These are phyloP conservation scores for Mesopsocus fuscifrons DNA, from an alignment of 2,888 invertebrate species.

Conservation along the genomic window DNA sequence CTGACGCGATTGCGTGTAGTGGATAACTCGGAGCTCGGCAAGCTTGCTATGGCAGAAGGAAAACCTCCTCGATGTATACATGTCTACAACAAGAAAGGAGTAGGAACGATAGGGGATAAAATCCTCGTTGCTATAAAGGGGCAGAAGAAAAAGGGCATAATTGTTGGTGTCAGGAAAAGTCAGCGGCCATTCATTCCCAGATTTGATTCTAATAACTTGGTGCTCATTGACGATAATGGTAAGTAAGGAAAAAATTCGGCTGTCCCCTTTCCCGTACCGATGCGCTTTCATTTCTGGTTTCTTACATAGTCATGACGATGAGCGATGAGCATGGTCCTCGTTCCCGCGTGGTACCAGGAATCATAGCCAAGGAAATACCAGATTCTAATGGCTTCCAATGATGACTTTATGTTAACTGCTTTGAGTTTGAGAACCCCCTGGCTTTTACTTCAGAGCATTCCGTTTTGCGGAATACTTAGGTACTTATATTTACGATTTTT, in stretches of 20 bases:
- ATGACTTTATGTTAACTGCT: no score
- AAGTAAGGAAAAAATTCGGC: not conserved
- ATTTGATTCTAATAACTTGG: slow-evolving; percentile 90
- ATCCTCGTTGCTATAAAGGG: slow-evolving; percentile 88
- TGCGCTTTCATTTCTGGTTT: no score
- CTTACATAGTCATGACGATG: no score
- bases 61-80: slow-evolving; percentile 87
- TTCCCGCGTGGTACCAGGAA: no score
- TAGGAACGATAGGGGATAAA: slow-evolving; percentile 58
- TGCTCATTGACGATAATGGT: slow-evolving; percentile 86
- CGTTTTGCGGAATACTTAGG: no score
- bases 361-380: no score
- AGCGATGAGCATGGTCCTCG: no score
- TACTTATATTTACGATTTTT: no score
- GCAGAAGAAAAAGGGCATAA: slow-evolving; percentile 81
- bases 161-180: slow-evolving; percentile 71
- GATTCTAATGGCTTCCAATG: no score
- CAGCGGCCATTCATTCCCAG: slow-evolving; percentile 68
- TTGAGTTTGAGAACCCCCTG: no score
- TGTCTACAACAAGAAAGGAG: slow-evolving; percentile 63
- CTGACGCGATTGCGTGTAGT: slow-evolving; percentile 73
- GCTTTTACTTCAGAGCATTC: no score
- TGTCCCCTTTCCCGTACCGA: not conserved
- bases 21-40: slow-evolving; percentile 92
- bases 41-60: slow-evolving; percentile 84